These are phyloP conservation scores for Ditylenchus dipsaci DNA, from an alignment of 1,140 invertebrate species.

Conservation along the genomic window DNA sequence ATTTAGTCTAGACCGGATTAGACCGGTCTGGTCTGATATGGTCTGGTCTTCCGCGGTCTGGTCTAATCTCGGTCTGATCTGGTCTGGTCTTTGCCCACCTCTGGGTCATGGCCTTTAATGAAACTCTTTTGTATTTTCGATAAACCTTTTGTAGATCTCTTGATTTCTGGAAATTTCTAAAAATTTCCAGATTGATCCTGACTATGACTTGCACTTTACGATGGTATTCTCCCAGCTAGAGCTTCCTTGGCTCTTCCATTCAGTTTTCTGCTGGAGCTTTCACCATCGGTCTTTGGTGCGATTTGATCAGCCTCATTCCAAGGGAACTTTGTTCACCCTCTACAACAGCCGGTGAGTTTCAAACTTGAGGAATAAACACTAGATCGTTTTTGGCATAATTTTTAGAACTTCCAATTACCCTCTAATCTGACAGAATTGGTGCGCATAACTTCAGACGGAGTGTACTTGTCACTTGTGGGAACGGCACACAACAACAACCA, in stretches of 20 bases:
- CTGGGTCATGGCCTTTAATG: too few relatives aligned
- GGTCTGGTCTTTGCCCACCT: too few relatives aligned
- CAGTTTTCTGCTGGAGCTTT: slow-evolving; percentile 72
- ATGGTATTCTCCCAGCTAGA: slow-evolving; percentile 71
- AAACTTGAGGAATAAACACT: not conserved
- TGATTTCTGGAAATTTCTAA: too few relatives aligned
- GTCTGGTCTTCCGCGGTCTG: too few relatives aligned
- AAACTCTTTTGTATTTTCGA: too few relatives aligned
- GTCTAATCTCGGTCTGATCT: too few relatives aligned
- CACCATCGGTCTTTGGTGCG: slow-evolving; percentile 89
- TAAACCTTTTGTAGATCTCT: too few relatives aligned
- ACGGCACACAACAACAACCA: slow-evolving; percentile 70
- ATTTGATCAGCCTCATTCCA: slow-evolving; percentile 72
- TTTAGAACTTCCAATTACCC: slow-evolving; percentile 72
- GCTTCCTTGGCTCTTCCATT: slow-evolving; percentile 85
- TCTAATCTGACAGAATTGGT: slow-evolving; percentile 73
- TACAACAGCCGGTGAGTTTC: slow-evolving; percentile 63
- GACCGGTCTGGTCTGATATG: too few relatives aligned
- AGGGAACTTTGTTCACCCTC: slow-evolving; percentile 84
- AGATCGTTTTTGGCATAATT: not conserved
- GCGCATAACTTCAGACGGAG: slow-evolving; percentile 81
- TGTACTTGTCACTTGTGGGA: slow-evolving; percentile 80
- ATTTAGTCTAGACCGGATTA: too few relatives aligned
- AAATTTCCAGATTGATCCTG: slow-evolving; percentile 67
- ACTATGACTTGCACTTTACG: slow-evolving; percentile 92